Evolutionary conservation across 2,113 vertebrate species (phyloP).

Genomic region (Odocoileus hemionus): DNA sequence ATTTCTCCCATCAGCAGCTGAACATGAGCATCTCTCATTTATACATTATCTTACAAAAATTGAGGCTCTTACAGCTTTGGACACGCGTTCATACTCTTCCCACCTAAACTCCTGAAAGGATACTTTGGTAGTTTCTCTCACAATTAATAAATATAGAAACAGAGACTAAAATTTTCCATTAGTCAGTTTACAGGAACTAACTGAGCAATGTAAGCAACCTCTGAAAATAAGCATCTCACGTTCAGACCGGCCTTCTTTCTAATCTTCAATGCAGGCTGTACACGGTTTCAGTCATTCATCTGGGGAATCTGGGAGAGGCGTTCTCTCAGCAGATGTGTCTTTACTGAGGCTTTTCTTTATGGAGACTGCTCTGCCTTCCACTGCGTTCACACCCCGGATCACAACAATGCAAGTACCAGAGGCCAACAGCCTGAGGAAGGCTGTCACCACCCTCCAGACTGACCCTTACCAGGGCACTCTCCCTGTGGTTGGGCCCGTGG

Average conservation of each 20-base stretch:
- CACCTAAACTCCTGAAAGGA: neutral
- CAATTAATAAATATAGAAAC: neutral
- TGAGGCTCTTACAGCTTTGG: neutral
- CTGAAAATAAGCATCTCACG: neutral
- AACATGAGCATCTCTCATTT: neutral
- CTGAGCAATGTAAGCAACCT: neutral
- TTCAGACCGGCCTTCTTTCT: neutral
- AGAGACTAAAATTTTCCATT: neutral
- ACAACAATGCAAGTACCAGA: fast-evolving
- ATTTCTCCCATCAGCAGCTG: neutral
- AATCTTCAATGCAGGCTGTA: neutral
- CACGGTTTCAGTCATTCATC: neutral
- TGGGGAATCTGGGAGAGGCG: neutral
- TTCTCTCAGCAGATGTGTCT: neutral
- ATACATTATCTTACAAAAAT: neutral
- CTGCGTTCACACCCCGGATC: neutral
- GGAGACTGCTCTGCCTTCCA: neutral
- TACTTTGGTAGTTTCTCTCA: neutral
- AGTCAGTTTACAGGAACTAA: neutral
- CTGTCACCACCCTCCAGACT: neutral
- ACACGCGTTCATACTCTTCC: neutral
- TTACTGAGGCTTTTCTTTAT: neutral
- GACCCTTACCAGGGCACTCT: neutral
- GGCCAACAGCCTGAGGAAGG: neutral
- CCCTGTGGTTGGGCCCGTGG: fast-evolving